Base-by-base conservation (phyloP, 2,888 invertebrate species). In the Drosophila histrio region DNA sequence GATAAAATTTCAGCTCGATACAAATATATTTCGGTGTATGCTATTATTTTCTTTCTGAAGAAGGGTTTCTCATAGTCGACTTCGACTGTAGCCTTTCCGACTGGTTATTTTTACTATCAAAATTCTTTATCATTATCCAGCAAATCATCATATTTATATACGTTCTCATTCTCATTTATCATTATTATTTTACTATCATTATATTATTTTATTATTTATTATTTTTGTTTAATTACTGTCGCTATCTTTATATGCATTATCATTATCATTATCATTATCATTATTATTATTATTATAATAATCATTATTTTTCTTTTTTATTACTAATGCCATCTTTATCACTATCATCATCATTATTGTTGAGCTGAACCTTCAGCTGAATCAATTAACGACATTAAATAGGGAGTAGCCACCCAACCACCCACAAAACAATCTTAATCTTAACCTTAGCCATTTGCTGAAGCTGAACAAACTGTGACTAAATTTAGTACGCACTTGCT, bases 351-450 rank as follows among this genome's bases (percentile, higher is more conserved):
- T 38, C 24, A 32, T 49, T 41, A 24, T n/a, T 8, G 24, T 39
- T 39, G 9, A 36, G 44, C 21, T 53, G 38, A 30, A 28, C 43
- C 41, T 34, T 43, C 2, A 17, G 39, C 24, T 28, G 6, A 58
- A 36, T 66, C 52, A 66, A 66, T 67, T 67, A 52, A 53, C 28
- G 39, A 66, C 22, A 66, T 66, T 57, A 19, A 39, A 65, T 65
- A 64, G 24, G 36, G 19, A 8, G 11, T 39, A 5, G 36, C n/a
- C 28, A 21, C 32, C 32, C 32, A 32, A n/a, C 11, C 2, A 32
- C 2, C n/a, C 7, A 26, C 5, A 26, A 8, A 44, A 26, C 13
- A 19, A 36, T 2, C 36, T 56, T 36, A 41, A 15, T 22, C 61
- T 49, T 28, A 34, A 22, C 30, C 43, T 13, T 32, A 30, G 28